Evolutionary conservation across 2,888 invertebrate genomes (phyloP).

Genomic region (Chymomyza fuscimana): DNA sequence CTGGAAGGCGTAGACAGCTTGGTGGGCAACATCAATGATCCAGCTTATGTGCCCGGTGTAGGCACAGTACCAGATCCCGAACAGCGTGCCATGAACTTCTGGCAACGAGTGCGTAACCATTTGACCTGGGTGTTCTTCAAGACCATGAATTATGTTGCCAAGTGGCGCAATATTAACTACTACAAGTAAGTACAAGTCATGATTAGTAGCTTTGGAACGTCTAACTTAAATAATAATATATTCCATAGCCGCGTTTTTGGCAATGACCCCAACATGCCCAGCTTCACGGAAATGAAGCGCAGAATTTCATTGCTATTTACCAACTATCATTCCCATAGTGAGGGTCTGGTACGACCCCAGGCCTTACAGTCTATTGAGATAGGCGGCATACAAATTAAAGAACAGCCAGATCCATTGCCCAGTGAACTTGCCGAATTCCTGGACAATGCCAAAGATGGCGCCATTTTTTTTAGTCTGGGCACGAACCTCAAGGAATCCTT

Average conservation of each 20-base stretch:
- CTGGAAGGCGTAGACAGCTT: slow-evolving; percentile 47
- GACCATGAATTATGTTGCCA: not conserved
- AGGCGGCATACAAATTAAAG: slow-evolving; percentile 76
- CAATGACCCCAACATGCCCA: slow-evolving; percentile 9
- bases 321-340: slow-evolving; percentile 69
- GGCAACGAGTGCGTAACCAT: slow-evolving; percentile 36
- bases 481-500: slow-evolving; percentile 75
- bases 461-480: slow-evolving; percentile 79
- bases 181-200: slow-evolving; percentile 1
- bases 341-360: slow-evolving; percentile 70
- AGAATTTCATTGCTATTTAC: slow-evolving; percentile 29
- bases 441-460: slow-evolving; percentile 78
- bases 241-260: slow-evolving; percentile 1
- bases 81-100: slow-evolving; percentile 39
- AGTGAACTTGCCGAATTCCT: slow-evolving; percentile 63
- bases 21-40: slow-evolving; percentile 69
- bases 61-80: not conserved
- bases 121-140: not conserved
- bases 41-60: slow-evolving; percentile 60
- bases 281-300: not conserved
- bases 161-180: slow-evolving; percentile 2
- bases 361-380: slow-evolving; percentile 74
- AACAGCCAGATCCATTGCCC: slow-evolving; percentile 70
- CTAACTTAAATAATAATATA: no score
- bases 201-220: no score